Conservation (phyloP, 2,888 invertebrate genomes). For the Acanthosoma haemorrhoidale region DNA sequence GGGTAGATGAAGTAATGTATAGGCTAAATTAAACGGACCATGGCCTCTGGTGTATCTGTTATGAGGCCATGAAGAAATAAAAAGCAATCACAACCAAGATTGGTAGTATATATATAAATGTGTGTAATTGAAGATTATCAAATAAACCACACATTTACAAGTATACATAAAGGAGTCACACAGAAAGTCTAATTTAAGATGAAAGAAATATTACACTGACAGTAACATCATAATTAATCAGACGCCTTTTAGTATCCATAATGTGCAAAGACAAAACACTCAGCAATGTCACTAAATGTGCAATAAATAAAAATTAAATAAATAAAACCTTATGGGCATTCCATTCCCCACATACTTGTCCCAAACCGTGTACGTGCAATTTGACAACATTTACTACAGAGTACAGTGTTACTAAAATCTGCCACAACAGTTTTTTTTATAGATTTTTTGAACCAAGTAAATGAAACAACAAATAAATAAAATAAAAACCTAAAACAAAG, state of each 20-base stretch:
- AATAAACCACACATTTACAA: neutral
- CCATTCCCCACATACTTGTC: constrained; percentile 32
- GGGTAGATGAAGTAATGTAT: constrained; percentile 4
- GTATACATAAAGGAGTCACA: neutral
- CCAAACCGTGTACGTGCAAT: constrained; percentile 35
- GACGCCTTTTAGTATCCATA: neutral
- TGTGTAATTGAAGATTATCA: neutral
- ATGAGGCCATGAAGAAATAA: constrained; percentile 13
- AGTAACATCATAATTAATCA: neutral
- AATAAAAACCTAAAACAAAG: constrained; percentile 31
- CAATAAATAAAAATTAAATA: constrained; percentile 27
- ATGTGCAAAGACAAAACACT: constrained; percentile 25
- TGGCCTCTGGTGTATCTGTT: constrained; percentile 9
- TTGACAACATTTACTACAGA: constrained; percentile 32
- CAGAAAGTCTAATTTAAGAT: constrained; percentile 7
- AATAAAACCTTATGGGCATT: constrained; percentile 28
- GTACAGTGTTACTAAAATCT: constrained; percentile 22
- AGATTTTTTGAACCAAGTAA: constrained; percentile 17
- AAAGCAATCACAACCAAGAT: constrained; percentile 19
- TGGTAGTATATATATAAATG: neutral
- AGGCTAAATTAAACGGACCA: neutral
- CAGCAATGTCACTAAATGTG: constrained; percentile 23
- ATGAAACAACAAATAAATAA: constrained; percentile 18
- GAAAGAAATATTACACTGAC: neutral
- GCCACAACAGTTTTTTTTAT: neutral